Percentiles rank a stretch among this genome's conserved stretches.
These are phyloP conservation scores for Macheiramphus alcinus DNA, from an alignment of 2,113 vertebrate genomes.

Conservation along the genomic window DNA sequence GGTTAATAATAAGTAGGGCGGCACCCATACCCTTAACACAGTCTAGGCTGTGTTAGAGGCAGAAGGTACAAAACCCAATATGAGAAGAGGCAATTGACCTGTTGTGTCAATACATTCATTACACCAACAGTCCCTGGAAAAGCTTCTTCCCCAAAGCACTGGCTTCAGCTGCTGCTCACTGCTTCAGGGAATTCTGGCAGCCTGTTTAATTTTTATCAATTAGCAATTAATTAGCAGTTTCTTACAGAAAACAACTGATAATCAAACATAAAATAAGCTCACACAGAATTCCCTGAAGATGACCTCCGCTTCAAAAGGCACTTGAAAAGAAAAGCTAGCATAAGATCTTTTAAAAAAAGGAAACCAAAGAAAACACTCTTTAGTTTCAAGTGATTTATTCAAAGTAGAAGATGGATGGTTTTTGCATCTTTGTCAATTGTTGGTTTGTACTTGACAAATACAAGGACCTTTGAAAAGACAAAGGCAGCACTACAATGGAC, in stretches of 20 bases:
- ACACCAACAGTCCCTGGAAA: neutral
- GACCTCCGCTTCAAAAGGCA: neutral
- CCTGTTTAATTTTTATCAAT: constrained; percentile 2
- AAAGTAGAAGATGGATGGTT: neutral
- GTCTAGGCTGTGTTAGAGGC: neutral
- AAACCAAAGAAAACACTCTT: neutral
- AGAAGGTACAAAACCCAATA: neutral
- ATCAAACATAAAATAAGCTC: constrained; percentile 34
- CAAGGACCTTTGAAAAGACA: neutral
- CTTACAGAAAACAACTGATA: neutral
- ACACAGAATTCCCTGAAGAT: neutral
- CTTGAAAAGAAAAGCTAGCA: neutral
- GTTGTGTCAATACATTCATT: neutral
- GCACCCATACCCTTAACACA: neutral
- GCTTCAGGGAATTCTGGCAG: neutral
- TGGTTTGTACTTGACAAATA: neutral
- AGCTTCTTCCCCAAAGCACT: neutral
- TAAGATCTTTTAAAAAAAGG: neutral
- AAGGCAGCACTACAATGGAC: neutral
- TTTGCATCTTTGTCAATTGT: neutral
- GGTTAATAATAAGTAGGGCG: neutral
- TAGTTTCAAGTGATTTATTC: neutral
- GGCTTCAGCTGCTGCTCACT: neutral
- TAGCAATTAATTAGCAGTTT: constrained; percentile 51
- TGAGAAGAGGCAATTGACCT: neutral